Base-by-base conservation (phyloP, 2,797 vertebrate species). In the Melanogrammus aeglefinus region DNA sequence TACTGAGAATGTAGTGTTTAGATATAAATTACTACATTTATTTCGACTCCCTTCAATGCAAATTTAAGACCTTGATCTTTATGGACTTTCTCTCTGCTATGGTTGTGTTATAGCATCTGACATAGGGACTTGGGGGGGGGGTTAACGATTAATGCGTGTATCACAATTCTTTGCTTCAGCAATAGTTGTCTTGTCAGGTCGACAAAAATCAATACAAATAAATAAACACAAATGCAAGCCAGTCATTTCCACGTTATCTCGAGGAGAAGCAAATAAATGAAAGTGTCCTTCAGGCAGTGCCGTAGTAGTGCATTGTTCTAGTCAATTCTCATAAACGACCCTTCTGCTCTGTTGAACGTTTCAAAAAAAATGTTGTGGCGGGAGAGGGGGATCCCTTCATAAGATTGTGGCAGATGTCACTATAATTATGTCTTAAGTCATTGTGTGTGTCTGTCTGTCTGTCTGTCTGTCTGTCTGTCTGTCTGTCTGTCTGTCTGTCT, bases 371-470 rank as follows among this genome's bases (percentile, higher is more conserved):
- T 6, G n/a, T 14, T 57, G 21, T 6, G 47, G 18, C 18, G 4
- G 16, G 47, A 5, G 21, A 18, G 16, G 5, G 21, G 47, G 21
- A 57, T 18, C 18, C 47, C 47, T 18, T 6, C 18, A 18, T 57
- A 21, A 57, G n/a, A 57, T 21, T 57, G 47, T 18, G 47, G 18
- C 16, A 18, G 47, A 57, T 57, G 16, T 57, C 47, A 18, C 47
- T 57, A 21, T 57, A 21, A 57, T 21, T 18, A 18, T 57, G 47
- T 57, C 12, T 57, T 70, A 38, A 38, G 35, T 73, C 21, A 36
- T 35, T n/a, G 66, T 70, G n/a, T 70, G 66, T 70, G 66, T 70
- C 24, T 70, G 66, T 69, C 24, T 69, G 66, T 69, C 24, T 69
- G 66, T 27, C 24, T 27, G 66, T 69, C n/a, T 69, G 63, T 69